Conservation (phyloP, 30 jellyfish, hydroid and myxozoan genomes). For the Hydra vulgaris region DNA sequence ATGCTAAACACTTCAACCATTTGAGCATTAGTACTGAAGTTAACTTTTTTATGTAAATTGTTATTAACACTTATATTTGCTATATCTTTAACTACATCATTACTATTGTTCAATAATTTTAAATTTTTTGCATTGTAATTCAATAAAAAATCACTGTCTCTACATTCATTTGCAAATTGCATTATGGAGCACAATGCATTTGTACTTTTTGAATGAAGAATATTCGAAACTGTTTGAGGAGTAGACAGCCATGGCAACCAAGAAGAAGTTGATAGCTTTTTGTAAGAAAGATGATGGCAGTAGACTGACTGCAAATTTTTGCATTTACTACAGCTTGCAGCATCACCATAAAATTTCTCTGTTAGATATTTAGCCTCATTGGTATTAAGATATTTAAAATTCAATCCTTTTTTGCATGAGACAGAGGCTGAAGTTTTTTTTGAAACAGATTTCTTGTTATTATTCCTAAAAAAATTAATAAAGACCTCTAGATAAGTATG, state of each 20-base stretch:
- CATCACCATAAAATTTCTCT: background rate
- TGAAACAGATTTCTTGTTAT: constrained; percentile 2
- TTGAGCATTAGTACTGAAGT: too few relatives aligned
- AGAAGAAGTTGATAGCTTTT: background rate
- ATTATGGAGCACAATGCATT: background rate
- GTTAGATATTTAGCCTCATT: background rate
- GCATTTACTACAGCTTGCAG: background rate
- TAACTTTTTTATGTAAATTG: too few relatives aligned
- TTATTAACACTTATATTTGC: too few relatives aligned
- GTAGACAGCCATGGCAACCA: constrained; percentile 14
- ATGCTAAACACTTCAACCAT: background rate
- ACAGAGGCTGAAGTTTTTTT: background rate
- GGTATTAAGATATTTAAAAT: background rate
- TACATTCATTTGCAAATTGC: constrained; percentile 7
- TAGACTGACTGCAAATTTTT: constrained; percentile 1
- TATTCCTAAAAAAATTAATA: background rate
- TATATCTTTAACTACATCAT: background rate
- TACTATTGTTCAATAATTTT: background rate
- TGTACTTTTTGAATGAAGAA: background rate
- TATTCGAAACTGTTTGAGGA: background rate
- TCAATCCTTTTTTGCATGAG: background rate
- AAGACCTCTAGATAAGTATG: too few relatives aligned
- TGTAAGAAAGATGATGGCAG: constrained; percentile 12
- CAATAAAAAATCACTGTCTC: background rate
- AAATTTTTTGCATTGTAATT: background rate